phyloP scores from a whole-genome alignment of 2,113 vertebrate species.

The Pteronura brasiliensis region DNA sequence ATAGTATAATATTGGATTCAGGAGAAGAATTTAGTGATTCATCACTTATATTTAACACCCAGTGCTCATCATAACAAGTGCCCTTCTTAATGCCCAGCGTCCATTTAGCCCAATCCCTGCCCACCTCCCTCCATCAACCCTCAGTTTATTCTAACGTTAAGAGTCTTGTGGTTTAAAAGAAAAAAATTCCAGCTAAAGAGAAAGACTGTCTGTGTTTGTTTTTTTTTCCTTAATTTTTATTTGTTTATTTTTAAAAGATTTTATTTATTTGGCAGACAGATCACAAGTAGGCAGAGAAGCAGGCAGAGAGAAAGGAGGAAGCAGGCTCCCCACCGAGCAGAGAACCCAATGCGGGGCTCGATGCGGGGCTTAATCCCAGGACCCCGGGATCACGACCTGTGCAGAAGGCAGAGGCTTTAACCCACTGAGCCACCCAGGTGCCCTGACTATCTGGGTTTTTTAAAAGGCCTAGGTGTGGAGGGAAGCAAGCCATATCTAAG shows the following conservation, averaged over 20 bases:
- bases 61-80: background rate
- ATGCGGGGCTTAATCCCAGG: too few relatives aligned
- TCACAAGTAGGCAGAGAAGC: too few relatives aligned
- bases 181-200: background rate
- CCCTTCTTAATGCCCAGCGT: background rate
- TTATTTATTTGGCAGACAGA: too few relatives aligned
- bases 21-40: background rate
- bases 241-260: too few relatives aligned
- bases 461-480: background rate
- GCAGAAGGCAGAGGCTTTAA: too few relatives aligned
- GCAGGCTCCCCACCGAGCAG: too few relatives aligned
- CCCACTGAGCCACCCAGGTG: too few relatives aligned
- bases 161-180: background rate
- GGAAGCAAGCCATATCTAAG: too few relatives aligned
- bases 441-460: background rate
- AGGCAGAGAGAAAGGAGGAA: too few relatives aligned
- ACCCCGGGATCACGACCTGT: too few relatives aligned
- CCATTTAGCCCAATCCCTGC: background rate
- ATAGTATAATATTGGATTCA: background rate
- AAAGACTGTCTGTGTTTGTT: background rate
- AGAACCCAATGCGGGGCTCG: too few relatives aligned
- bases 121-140: background rate
- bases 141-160: background rate
- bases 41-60: background rate
- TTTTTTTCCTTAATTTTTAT: too few relatives aligned